phyloP scores from a whole-genome alignment of 2,113 vertebrate genomes.

The Neodon shergylaensis region DNA sequence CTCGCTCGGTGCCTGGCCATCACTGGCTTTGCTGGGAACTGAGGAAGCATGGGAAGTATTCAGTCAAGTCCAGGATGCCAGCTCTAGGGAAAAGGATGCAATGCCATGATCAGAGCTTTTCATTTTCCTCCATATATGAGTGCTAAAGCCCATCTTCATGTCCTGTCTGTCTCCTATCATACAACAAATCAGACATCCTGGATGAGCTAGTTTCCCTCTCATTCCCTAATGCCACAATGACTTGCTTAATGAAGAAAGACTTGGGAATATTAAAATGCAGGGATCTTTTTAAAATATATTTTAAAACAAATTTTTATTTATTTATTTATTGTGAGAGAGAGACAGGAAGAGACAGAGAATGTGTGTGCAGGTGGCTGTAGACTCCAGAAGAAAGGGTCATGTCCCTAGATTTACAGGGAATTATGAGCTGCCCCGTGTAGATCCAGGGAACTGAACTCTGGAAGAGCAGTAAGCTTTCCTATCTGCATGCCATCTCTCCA shows the following conservation, averaged over 20 bases:
- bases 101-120: background rate
- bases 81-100: background rate
- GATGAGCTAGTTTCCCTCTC: background rate
- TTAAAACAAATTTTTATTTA: background rate
- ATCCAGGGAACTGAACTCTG: background rate
- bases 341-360: background rate
- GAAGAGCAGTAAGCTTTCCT: background rate
- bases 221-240: background rate
- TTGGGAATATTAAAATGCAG: background rate
- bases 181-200: background rate
- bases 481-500: background rate
- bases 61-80: background rate
- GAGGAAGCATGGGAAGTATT: background rate
- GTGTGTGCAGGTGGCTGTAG: background rate
- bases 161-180: background rate
- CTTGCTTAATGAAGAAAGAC: background rate
- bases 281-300: background rate
- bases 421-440: background rate
- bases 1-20: background rate
- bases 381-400: background rate
- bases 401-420: background rate
- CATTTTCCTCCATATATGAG: background rate
- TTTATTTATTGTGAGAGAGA: background rate
- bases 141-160: background rate
- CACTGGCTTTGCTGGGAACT: background rate